These are phyloP conservation scores for Archivesica marissinica DNA, from an alignment of 1,140 invertebrate genomes.

Conservation along the genomic window DNA sequence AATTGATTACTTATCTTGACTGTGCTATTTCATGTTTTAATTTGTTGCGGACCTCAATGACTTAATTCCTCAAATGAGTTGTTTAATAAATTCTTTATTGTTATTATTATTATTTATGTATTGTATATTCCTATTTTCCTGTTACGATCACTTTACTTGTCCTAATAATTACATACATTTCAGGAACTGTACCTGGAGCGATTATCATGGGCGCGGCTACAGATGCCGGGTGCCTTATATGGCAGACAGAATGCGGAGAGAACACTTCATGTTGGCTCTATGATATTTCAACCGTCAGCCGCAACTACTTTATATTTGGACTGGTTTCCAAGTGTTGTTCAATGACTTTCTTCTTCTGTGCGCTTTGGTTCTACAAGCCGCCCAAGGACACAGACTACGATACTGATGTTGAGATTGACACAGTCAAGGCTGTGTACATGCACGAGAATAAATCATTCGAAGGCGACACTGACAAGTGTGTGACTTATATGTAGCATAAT, in stretches of 20 bases:
- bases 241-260: constrained; percentile 42
- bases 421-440: not conserved
- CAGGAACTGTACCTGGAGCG: constrained; percentile 32
- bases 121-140: not conserved
- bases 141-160: not conserved
- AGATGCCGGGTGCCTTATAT: constrained; percentile 36
- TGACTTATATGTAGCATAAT: too few species aligned
- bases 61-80: not conserved
- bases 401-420: not conserved
- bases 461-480: too few species aligned
- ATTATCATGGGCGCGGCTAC: constrained; percentile 28
- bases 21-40: too few species aligned
- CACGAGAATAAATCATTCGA: not conserved
- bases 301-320: constrained; percentile 44
- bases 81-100: not conserved
- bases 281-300: not conserved
- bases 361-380: constrained; percentile 40
- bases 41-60: too few species aligned
- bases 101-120: too few species aligned
- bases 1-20: not conserved
- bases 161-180: not conserved
- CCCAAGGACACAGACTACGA: constrained; percentile 1
- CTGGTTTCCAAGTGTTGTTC: constrained; percentile 14
- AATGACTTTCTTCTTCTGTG: constrained; percentile 20
- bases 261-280: constrained; percentile 44